Conservation (phyloP, 2,797 vertebrate genomes). For the Threskiornis aethiopicus region DNA sequence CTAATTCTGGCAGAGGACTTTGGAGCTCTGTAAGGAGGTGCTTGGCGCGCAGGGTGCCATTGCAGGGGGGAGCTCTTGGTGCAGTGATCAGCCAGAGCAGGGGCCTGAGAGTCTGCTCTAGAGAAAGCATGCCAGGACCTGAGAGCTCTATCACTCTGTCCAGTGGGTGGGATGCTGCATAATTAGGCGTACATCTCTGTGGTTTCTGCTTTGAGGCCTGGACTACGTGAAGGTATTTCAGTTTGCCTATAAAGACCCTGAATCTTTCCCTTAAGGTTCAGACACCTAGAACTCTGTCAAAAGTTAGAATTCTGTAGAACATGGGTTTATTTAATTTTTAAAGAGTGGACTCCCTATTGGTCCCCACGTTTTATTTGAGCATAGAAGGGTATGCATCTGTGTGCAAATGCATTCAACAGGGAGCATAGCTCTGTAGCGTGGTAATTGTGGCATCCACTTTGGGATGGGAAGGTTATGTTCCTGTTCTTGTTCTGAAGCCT, state of each 20-base stretch:
- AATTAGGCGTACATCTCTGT: accelerated
- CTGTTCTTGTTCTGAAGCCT: background rate
- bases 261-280: background rate
- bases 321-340: background rate
- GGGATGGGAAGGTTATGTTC: background rate
- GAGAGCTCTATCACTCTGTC: background rate
- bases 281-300: background rate
- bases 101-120: background rate
- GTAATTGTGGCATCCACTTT: background rate
- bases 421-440: background rate
- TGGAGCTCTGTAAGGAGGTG: background rate
- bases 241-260: background rate
- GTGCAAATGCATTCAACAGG: background rate
- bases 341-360: background rate
- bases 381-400: background rate
- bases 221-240: accelerated
- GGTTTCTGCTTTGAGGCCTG: background rate
- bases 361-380: background rate
- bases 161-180: accelerated
- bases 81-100: background rate
- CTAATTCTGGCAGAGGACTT: background rate
- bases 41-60: background rate
- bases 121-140: background rate
- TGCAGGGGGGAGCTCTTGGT: background rate
- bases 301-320: background rate